These are phyloP conservation scores for Drosophila saltans DNA, from an alignment of 1,140 invertebrate species.

Conservation along the genomic window DNA sequence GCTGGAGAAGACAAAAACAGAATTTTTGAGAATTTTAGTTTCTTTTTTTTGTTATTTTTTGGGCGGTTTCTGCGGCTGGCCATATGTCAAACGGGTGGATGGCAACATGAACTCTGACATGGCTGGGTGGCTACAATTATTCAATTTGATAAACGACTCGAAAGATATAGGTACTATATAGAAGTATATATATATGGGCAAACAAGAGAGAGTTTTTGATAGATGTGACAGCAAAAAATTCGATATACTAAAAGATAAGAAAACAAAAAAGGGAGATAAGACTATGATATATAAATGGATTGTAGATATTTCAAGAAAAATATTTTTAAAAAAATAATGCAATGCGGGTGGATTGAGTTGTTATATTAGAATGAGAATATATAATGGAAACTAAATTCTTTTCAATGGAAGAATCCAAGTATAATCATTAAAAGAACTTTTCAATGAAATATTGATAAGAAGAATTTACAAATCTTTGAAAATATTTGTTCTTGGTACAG, in stretches of 20 bases:
- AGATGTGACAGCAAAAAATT: constrained; percentile 20
- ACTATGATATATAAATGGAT: not conserved
- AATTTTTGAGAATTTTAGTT: constrained; percentile 56
- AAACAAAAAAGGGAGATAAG: too few species aligned
- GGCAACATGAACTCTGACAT: constrained; percentile 66
- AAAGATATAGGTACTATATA: constrained; percentile 28
- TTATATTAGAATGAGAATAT: too few species aligned
- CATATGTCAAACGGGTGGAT: constrained; percentile 52
- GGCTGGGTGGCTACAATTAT: constrained; percentile 57
- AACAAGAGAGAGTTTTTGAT: constrained; percentile 35
- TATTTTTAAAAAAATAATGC: too few species aligned
- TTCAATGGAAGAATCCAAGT: too few species aligned
- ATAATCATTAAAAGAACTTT: too few species aligned
- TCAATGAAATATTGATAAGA: too few species aligned
- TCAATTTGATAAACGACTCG: constrained; percentile 65
- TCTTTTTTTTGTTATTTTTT: constrained; percentile 30
- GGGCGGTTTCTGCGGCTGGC: constrained; percentile 57
- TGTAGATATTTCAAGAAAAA: not conserved
- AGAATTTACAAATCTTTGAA: too few species aligned
- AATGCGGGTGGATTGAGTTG: too few species aligned
- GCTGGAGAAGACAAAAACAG: constrained; percentile 49
- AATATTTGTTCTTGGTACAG: too few species aligned
- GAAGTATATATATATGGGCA: constrained; percentile 9
- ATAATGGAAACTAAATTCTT: too few species aligned
- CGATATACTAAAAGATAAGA: constrained; percentile 16